Percentiles rank a stretch among this genome's conserved stretches.
Conservation (phyloP, 2,113 vertebrate species). For the Pholis gunnellus region DNA sequence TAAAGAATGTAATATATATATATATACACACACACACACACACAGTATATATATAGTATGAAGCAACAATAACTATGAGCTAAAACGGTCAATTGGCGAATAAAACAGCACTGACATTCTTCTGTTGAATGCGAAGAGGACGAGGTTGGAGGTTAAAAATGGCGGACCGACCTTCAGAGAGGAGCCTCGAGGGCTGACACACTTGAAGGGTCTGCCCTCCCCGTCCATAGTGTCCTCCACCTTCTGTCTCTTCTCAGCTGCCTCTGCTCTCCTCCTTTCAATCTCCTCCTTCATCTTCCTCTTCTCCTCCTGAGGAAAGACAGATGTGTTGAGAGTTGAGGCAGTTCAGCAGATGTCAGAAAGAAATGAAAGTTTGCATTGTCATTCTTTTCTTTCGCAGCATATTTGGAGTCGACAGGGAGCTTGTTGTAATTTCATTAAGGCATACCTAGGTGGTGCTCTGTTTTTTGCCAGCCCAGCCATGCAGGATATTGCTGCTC, state of each 20-base stretch:
- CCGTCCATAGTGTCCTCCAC: slow-evolving; percentile 89
- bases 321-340: neutral
- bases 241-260: slow-evolving; percentile 97
- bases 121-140: neutral
- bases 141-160: slow-evolving; percentile 13
- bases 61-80: neutral
- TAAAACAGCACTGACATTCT: neutral
- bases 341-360: neutral
- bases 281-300: slow-evolving; percentile 98
- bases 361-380: neutral
- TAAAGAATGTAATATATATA: neutral
- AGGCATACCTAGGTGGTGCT: slow-evolving; percentile 18
- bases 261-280: slow-evolving; percentile 95
- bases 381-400: neutral
- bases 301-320: slow-evolving; percentile 90
- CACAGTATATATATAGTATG: too few relatives aligned
- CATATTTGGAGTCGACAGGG: neutral
- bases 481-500: slow-evolving; percentile 17
- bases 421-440: neutral
- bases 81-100: neutral
- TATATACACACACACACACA: too few relatives aligned
- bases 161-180: slow-evolving; percentile 90
- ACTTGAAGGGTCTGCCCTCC: slow-evolving; percentile 91
- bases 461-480: slow-evolving; percentile 6
- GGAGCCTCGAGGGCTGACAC: slow-evolving; percentile 94